A percentile compares a stretch with the other conserved stretches of the same genome.
phyloP scores from a whole-genome alignment of 2,113 vertebrate genomes.

The Rhinogobius similis region DNA sequence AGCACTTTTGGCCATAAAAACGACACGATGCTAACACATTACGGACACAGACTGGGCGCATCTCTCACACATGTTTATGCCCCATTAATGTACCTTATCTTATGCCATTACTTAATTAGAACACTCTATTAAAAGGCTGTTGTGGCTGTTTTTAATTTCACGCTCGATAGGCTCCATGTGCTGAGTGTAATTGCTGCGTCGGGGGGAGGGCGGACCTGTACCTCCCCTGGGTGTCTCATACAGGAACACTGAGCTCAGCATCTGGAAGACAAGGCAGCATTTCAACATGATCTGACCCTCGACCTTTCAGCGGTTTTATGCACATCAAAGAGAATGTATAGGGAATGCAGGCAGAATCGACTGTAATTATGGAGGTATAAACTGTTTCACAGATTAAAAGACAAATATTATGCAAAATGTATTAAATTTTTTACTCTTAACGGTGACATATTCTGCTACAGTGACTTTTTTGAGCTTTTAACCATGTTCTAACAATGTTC shows the following conservation, averaged over 20 bases:
- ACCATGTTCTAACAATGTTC: no score
- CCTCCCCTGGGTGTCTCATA: constrained; percentile 34
- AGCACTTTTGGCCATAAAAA: not conserved
- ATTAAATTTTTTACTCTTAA: no score
- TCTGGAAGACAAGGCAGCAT: constrained; percentile 37
- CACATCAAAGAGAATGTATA: not conserved
- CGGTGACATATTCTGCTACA: no score
- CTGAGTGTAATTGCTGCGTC: constrained; percentile 66
- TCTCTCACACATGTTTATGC: constrained; percentile 7
- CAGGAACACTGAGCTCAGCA: constrained; percentile 38
- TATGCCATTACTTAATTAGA: constrained; percentile 33
- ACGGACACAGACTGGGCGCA: not conserved
- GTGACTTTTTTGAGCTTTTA: no score
- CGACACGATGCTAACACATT: not conserved
- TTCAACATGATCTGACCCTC: not conserved
- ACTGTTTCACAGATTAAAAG: no score
- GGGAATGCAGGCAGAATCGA: not conserved
- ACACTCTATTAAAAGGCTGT: constrained; percentile 49
- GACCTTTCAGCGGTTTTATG: constrained; percentile 1
- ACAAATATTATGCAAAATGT: no score
- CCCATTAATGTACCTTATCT: constrained; percentile 35
- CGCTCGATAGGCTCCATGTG: constrained; percentile 72
- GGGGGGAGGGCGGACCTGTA: constrained; percentile 51
- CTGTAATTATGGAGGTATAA: no score
- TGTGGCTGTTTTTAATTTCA: constrained; percentile 74